A percentile compares a stretch with the other conserved stretches of the same genome.
phyloP scores from a whole-genome alignment of 2,888 invertebrate genomes.

The Taphrorychus bicolor region DNA sequence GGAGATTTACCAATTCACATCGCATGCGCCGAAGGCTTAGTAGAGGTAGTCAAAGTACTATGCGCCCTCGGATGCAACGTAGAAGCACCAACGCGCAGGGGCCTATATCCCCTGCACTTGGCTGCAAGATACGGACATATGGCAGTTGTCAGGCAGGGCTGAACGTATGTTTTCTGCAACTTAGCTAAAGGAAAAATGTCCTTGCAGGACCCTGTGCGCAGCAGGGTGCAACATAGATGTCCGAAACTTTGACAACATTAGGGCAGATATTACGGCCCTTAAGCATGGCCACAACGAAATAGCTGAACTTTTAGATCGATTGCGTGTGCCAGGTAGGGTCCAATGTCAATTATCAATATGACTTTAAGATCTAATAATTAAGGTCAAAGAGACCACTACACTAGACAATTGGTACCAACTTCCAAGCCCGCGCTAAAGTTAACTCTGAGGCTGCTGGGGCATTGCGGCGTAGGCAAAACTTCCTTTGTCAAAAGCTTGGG shows the following conservation, averaged over 20 bases:
- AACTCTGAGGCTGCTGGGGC: slow-evolving; percentile 71
- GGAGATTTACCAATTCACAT: slow-evolving; percentile 69
- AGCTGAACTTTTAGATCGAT: slow-evolving; percentile 70
- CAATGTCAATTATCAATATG: background rate
- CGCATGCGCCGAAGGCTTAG: slow-evolving; percentile 64
- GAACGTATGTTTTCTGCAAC: background rate
- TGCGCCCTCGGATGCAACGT: slow-evolving; percentile 68
- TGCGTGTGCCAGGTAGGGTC: slow-evolving; percentile 64
- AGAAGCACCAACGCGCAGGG: slow-evolving; percentile 68
- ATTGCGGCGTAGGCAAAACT: slow-evolving; percentile 76
- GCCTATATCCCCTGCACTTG: slow-evolving; percentile 72
- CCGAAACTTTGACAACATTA: slow-evolving; percentile 72
- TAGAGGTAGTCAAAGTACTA: slow-evolving; percentile 65
- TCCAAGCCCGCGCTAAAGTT: slow-evolving; percentile 66
- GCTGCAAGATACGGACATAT: slow-evolving; percentile 76
- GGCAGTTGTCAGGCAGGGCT: slow-evolving; percentile 70
- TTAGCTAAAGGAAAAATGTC: background rate
- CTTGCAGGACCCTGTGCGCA: slow-evolving; percentile 68
- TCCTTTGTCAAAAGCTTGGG: slow-evolving; percentile 71
- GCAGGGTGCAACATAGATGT: slow-evolving; percentile 74
- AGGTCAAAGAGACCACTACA: slow-evolving; percentile 56
- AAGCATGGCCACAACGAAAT: slow-evolving; percentile 75
- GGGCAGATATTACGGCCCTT: slow-evolving; percentile 78
- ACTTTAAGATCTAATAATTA: no score
- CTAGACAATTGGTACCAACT: slow-evolving; percentile 69